phyloP scores from a whole-genome alignment of 2,797 vertebrate species.

The Poliocrania exsul region DNA sequence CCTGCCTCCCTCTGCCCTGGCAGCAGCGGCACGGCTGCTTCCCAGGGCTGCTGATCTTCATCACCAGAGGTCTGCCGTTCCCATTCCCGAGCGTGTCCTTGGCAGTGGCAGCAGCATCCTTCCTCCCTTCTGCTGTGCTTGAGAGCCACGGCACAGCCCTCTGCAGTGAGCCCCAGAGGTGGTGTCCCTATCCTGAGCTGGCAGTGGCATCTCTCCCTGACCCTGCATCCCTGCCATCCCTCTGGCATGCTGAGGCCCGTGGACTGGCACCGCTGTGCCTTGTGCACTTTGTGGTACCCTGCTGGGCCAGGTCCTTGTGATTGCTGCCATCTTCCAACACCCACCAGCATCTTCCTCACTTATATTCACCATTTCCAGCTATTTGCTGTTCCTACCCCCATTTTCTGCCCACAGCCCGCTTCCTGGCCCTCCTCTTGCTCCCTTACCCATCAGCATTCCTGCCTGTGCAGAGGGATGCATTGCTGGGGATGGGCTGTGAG shows the following conservation, averaged over 20 bases:
- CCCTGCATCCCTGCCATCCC: background rate
- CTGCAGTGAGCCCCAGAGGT: rapidly evolving
- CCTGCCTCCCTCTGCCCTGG: background rate
- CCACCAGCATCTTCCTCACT: background rate
- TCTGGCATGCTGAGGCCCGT: rapidly evolving
- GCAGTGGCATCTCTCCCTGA: background rate
- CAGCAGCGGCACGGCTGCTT: background rate
- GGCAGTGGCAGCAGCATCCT: constrained; percentile 29
- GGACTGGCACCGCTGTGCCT: background rate
- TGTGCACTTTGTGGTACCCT: rapidly evolving
- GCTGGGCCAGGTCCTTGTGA: background rate
- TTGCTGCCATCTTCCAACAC: background rate
- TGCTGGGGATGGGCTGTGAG: background rate
- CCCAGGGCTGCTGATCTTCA: constrained; percentile 26
- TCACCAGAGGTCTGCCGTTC: background rate
- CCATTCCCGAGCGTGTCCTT: background rate
- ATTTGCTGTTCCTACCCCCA: background rate
- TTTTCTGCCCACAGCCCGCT: background rate
- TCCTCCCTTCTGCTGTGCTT: constrained; percentile 35
- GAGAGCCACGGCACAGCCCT: background rate
- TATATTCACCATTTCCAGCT: background rate
- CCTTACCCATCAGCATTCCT: background rate
- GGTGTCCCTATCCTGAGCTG: rapidly evolving
- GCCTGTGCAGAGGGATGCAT: rapidly evolving
- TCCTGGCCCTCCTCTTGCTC: background rate